phyloP scores from a whole-genome alignment of 2,888 invertebrate genomes.

The Xestia xanthographa region DNA sequence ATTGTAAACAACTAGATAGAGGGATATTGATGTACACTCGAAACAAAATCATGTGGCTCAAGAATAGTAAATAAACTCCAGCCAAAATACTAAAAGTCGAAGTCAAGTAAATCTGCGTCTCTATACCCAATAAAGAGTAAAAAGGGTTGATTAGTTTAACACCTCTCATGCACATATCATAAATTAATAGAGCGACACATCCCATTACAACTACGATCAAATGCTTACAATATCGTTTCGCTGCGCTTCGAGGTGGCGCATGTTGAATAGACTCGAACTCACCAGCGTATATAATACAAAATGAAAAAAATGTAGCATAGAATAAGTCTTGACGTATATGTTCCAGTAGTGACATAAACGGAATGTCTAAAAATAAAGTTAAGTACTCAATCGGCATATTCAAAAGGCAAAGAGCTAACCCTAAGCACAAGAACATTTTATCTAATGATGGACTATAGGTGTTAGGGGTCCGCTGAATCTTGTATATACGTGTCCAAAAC shows the following conservation, averaged over 20 bases:
- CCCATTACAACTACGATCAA: constrained; percentile 97
- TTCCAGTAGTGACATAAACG: constrained; percentile 97
- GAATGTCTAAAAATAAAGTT: constrained; percentile 96
- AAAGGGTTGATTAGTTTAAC: constrained; percentile 99
- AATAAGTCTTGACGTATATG: constrained; percentile 99
- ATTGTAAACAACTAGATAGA: constrained; percentile 95
- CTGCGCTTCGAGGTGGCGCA: constrained; percentile 93
- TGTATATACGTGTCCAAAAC: constrained; percentile 98
- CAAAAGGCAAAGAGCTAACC: constrained; percentile 95
- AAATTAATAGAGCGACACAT: constrained; percentile 97
- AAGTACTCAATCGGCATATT: constrained; percentile 98
- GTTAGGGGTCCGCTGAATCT: constrained; percentile 96
- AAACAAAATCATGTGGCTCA: constrained; percentile 97
- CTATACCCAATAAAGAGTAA: constrained; percentile 98
- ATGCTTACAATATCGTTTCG: constrained; percentile 98
- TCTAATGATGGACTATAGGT: constrained; percentile 92
- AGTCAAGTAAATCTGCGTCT: constrained; percentile 96
- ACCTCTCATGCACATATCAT: constrained; percentile 99
- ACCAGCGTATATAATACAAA: constrained; percentile 99
- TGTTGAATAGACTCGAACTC: constrained; percentile 98
- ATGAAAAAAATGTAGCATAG: constrained; percentile 98
- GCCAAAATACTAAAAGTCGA: constrained; percentile 97
- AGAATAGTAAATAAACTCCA: constrained; percentile 97
- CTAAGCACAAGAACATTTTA: constrained; percentile 97
- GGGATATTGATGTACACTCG: constrained; percentile 97